Conservation (phyloP, 2,797 vertebrate species). For the Heliangelus exortis region DNA sequence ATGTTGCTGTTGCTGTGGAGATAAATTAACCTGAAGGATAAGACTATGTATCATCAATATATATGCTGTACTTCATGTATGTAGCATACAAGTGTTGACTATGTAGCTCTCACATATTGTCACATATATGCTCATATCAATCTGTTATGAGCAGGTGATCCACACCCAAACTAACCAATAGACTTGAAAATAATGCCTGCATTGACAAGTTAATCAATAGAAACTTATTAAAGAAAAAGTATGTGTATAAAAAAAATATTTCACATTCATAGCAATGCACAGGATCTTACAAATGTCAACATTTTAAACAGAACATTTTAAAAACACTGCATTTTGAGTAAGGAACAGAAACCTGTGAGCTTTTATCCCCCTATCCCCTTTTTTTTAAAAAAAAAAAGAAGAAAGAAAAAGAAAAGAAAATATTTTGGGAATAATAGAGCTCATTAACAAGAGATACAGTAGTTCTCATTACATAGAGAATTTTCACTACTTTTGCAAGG, state of each 20-base stretch:
- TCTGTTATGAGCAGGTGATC: background rate
- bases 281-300: background rate
- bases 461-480: background rate
- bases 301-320: background rate
- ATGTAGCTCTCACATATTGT: background rate
- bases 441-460: background rate
- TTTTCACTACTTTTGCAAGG: background rate
- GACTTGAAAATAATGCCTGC: background rate
- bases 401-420: too few species aligned
- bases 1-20: background rate
- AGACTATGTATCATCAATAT: background rate
- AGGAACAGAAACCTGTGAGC: background rate
- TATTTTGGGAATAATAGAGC: background rate
- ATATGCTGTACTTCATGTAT: background rate
- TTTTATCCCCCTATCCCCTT: background rate
- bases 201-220: background rate
- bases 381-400: background rate
- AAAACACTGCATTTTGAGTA: background rate
- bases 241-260: background rate
- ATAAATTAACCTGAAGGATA: background rate
- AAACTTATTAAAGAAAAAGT: background rate
- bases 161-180: background rate
- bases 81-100: background rate
- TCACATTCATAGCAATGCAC: background rate
- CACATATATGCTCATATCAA: background rate